Percentiles rank a stretch among this genome's conserved stretches.
Evolutionary conservation across 1,140 invertebrate species (phyloP).

Genomic region (Tetragnatha versicolor): DNA sequence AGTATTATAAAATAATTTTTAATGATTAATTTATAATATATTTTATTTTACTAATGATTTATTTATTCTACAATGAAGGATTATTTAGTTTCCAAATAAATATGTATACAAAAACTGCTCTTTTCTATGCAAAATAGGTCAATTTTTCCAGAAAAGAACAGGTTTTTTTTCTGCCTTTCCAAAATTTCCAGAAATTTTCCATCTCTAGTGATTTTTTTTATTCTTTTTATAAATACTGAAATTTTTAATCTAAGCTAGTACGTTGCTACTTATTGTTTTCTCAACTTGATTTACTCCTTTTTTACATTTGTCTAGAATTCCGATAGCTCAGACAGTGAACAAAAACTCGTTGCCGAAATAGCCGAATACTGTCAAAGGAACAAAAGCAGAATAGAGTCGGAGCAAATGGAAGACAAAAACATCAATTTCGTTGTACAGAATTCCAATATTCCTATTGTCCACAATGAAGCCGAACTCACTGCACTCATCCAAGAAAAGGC

Average conservation of each 20-base stretch:
- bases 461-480: conserved; percentile 34
- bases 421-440: conserved; percentile 40
- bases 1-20: no score
- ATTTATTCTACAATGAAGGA: no score
- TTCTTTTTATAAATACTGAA: background rate
- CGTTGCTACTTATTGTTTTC: background rate
- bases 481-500: conserved; percentile 34
- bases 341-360: conserved; percentile 40
- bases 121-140: no score
- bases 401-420: conserved; percentile 22
- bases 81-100: no score
- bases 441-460: conserved; percentile 25
- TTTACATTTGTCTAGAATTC: background rate
- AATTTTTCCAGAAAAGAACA: no score
- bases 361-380: conserved; percentile 36
- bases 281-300: background rate
- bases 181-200: background rate
- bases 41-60: no score
- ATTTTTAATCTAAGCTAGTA: background rate
- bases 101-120: no score
- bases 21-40: no score
- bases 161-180: no score
- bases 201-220: background rate
- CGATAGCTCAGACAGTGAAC: conserved; percentile 8
- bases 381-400: conserved; percentile 14